phyloP scores from a whole-genome alignment of 2,888 invertebrate genomes.

The Drosophila neonasuta region DNA sequence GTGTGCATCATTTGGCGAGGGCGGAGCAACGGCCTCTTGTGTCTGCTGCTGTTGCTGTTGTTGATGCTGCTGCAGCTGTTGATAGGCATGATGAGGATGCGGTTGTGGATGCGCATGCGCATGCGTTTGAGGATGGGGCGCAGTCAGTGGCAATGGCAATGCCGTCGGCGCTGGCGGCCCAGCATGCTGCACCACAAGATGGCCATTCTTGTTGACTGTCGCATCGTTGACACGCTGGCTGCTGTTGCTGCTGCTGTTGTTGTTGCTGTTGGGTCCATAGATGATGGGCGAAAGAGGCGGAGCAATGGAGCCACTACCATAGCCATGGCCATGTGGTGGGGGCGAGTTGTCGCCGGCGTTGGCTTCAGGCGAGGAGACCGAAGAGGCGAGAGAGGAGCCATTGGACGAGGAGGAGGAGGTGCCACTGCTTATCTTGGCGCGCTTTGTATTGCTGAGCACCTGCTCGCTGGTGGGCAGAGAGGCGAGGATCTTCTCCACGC shows the following conservation, averaged over 20 bases:
- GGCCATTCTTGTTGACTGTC: neutral
- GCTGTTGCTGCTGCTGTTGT: conserved; percentile 7
- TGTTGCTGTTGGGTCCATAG: conserved; percentile 47
- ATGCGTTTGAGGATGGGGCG: conserved; percentile 32
- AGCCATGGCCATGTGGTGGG: conserved; percentile 45
- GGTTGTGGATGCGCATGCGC: conserved; percentile 37
- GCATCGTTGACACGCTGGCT: neutral
- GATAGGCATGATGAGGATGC: conserved; percentile 30
- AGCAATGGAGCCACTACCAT: conserved; percentile 29
- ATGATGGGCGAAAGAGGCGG: conserved; percentile 60
- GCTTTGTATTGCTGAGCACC: conserved; percentile 91
- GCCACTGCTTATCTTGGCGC: conserved; percentile 82
- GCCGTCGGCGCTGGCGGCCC: conserved; percentile 32
- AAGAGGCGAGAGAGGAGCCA: conserved; percentile 22
- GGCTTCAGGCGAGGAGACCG: conserved; percentile 41
- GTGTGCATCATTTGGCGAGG: conserved; percentile 30
- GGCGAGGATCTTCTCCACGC: conserved; percentile 93
- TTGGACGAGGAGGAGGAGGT: conserved; percentile 39
- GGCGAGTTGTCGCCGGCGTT: conserved; percentile 39
- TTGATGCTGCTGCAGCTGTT: conserved; percentile 20
- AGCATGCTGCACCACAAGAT: conserved; percentile 53
- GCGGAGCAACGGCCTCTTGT: conserved; percentile 19
- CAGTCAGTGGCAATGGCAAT: conserved; percentile 18
- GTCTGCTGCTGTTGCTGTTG: conserved; percentile 14
- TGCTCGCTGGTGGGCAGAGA: conserved; percentile 93